Conservation (phyloP, 1,140 invertebrate genomes). For the Battus philenor region DNA sequence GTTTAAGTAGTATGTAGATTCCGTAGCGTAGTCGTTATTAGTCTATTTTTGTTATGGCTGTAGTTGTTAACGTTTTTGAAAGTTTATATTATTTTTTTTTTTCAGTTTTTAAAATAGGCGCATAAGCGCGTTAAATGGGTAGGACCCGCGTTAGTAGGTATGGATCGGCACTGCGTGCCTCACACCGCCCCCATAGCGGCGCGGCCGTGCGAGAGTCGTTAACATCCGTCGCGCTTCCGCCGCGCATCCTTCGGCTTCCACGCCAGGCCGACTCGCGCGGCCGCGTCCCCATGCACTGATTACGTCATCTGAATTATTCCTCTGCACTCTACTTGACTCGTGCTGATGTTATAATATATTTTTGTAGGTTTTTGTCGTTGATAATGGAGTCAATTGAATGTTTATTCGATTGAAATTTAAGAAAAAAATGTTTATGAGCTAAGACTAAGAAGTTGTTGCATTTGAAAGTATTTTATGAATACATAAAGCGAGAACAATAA, state of each 20-base stretch:
- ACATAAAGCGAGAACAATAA: constrained; percentile 73
- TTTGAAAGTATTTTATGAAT: constrained; percentile 75
- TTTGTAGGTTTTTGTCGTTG: constrained; percentile 75
- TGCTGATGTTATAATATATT: constrained; percentile 74
- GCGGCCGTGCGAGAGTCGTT: constrained; percentile 7
- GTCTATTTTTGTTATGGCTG: constrained; percentile 74
- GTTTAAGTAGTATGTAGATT: constrained; percentile 67
- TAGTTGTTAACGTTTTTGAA: constrained; percentile 73
- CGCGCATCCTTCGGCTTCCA: constrained; percentile 18
- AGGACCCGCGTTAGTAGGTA: constrained; percentile 46
- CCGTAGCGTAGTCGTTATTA: constrained; percentile 72
- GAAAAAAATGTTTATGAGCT: constrained; percentile 68
- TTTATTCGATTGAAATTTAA: constrained; percentile 73
- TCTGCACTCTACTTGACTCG: constrained; percentile 59
- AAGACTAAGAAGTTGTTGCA: constrained; percentile 74
- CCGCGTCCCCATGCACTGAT: constrained; percentile 36
- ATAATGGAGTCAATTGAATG: constrained; percentile 75
- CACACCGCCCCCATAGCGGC: constrained; percentile 12
- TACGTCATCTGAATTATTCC: constrained; percentile 36
- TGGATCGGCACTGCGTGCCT: constrained; percentile 20
- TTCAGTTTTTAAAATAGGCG: no score
- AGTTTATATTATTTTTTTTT: constrained; percentile 70
- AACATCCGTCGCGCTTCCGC: constrained; percentile 18
- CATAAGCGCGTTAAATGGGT: no score
- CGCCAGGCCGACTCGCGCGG: constrained; percentile 18